Conservation (phyloP, 2,888 invertebrate genomes). For the Trichacis sp. region DNA sequence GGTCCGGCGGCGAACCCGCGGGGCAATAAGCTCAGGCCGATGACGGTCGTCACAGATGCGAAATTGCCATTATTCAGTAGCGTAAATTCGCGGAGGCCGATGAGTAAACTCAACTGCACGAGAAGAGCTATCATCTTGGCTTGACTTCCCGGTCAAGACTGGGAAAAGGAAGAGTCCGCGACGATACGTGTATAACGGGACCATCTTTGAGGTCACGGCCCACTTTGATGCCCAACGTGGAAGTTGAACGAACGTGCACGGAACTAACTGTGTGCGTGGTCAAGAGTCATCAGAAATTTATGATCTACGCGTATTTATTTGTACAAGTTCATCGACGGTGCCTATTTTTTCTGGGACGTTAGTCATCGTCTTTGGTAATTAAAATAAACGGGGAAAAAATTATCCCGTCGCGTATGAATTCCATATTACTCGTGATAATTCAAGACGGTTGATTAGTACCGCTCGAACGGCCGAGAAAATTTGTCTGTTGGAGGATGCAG, state of each 20-base stretch:
- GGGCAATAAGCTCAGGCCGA: conserved; percentile 52
- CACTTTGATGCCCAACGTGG: conserved; percentile 55
- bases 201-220: conserved; percentile 67
- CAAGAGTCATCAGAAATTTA: no score
- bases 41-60: conserved; percentile 46
- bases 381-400: no score
- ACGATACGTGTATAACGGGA: conserved; percentile 61
- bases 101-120: conserved; percentile 53
- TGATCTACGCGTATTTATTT: background rate
- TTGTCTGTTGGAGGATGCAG: no score
- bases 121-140: conserved; percentile 63
- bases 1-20: conserved; percentile 57
- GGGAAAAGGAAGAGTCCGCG: conserved; percentile 56
- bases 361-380: no score
- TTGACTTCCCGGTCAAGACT: conserved; percentile 65
- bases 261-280: background rate
- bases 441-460: no score
- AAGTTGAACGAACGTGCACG: conserved; percentile 29
- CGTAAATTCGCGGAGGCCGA: conserved; percentile 51
- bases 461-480: no score
- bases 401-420: no score
- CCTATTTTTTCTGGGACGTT: no score
- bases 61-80: conserved; percentile 48
- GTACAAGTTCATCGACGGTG: no score
- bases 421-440: no score